A percentile compares a stretch with the other conserved stretches of the same genome.
phyloP scores from a whole-genome alignment of 1,140 invertebrate genomes.

The Caenorhabditis elegans region DNA sequence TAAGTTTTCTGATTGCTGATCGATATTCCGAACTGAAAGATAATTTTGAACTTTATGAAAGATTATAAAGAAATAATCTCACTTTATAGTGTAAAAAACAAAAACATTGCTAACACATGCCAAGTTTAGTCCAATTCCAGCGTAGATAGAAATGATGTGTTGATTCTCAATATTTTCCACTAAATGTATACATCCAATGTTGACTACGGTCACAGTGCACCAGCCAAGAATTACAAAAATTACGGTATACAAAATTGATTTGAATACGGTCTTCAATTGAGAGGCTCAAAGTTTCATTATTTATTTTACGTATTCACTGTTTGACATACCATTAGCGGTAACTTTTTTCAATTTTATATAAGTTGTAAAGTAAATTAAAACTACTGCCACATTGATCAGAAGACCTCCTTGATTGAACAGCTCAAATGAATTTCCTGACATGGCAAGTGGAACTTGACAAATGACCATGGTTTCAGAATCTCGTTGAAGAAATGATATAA shows the following conservation, averaged over 20 bases:
- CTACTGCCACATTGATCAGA: not conserved
- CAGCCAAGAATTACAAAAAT: not conserved
- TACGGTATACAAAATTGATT: not conserved
- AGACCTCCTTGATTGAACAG: not conserved
- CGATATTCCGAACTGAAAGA: not conserved
- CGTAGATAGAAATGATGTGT: not conserved
- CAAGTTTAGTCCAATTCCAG: not conserved
- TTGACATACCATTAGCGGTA: not conserved
- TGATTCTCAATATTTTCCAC: not conserved
- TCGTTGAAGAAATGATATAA: not conserved
- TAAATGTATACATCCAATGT: not conserved
- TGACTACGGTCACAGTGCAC: not conserved
- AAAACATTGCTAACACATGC: not conserved
- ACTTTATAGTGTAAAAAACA: not conserved
- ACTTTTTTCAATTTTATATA: not conserved
- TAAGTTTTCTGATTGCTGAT: not conserved
- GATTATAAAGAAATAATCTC: not conserved
- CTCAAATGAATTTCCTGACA: not conserved
- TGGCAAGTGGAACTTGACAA: not conserved
- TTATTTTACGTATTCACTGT: too few relatives aligned
- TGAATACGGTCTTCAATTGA: not conserved
- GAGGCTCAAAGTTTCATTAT: not conserved
- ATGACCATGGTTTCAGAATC: not conserved
- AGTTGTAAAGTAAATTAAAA: not conserved
- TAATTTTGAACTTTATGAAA: not conserved